Base-by-base conservation (phyloP, 1,140 invertebrate genomes). In the Reticulitermes speratus region DNA sequence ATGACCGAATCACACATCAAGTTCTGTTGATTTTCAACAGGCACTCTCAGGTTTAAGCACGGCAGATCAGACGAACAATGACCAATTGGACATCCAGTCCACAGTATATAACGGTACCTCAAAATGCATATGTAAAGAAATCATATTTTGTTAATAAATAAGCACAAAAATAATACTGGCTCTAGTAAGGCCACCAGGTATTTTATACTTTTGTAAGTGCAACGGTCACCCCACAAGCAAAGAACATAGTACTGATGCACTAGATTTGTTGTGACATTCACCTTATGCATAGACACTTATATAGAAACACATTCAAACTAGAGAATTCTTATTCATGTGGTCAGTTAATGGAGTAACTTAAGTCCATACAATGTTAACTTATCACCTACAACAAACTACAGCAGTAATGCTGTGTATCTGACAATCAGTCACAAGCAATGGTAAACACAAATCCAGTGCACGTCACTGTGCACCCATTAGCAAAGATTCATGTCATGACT, bases 121-220 rank as follows among this genome's bases (percentile, higher is more conserved):
- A 12, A 69, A n/a, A 69, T 69, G 23, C 12, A 69, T n/a, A 69
- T 65, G 19, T 3, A 65, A 65, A 21, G 59, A 16, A 65, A 19
- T 5, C 25, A 19, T 69, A 69, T 25, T 52, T 16, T 16, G 16
- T 16, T 14, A 52, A 14, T 52, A 52, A 52, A 16, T 52, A 52
- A 45, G 21, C 32, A 45, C 45, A 84, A 44, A 55, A 84, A 12
- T 84, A 48, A 84, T 84, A 84, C 44, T 30, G 21, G n/a, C 45
- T 84, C 25, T 30, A 30, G 21, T n/a, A 84, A 48, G 55, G 55
- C 23, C 16, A 19, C 52, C 44, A 55, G 44, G 16, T 30, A 52
- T 55, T 83, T 84, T 30, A 84, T 84, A 84, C 55, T 84, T 84
- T 55, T 55, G 55, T 84, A 84, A 84, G 48, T 55, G 55, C 83